phyloP scores from a whole-genome alignment of 2,113 vertebrate species.

The Vidua macroura region DNA sequence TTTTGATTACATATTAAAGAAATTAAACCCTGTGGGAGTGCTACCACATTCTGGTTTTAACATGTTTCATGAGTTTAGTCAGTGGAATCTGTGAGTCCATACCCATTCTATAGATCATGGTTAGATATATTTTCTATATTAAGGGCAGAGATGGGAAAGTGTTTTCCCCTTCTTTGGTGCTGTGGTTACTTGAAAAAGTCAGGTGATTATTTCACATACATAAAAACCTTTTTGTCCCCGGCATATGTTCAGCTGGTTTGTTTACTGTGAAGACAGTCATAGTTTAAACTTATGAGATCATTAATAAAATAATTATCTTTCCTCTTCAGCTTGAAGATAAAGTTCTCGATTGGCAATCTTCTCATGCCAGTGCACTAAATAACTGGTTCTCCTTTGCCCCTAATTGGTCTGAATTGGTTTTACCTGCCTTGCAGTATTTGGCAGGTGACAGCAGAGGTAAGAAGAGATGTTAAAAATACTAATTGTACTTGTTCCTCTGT shows the following conservation, averaged over 20 bases:
- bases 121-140: background rate
- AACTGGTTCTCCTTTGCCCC: conserved; percentile 89
- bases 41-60: background rate
- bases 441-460: conserved; percentile 90
- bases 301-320: background rate
- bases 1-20: background rate
- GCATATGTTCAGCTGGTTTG: background rate
- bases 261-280: background rate
- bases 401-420: conserved; percentile 93
- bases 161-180: background rate
- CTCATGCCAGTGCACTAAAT: conserved; percentile 90
- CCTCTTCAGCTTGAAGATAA: conserved; percentile 89
- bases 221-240: background rate
- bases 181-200: background rate
- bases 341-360: conserved; percentile 90
- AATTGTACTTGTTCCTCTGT: background rate
- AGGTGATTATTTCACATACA: background rate
- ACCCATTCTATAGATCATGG: background rate
- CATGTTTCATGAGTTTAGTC: background rate
- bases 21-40: background rate
- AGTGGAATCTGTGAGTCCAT: background rate
- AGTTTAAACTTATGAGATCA: background rate
- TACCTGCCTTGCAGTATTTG: conserved; percentile 90
- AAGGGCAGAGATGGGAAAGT: background rate
- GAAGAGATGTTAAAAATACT: background rate